phyloP scores from a whole-genome alignment of 2,113 vertebrate species.

The Chauna torquata region DNA sequence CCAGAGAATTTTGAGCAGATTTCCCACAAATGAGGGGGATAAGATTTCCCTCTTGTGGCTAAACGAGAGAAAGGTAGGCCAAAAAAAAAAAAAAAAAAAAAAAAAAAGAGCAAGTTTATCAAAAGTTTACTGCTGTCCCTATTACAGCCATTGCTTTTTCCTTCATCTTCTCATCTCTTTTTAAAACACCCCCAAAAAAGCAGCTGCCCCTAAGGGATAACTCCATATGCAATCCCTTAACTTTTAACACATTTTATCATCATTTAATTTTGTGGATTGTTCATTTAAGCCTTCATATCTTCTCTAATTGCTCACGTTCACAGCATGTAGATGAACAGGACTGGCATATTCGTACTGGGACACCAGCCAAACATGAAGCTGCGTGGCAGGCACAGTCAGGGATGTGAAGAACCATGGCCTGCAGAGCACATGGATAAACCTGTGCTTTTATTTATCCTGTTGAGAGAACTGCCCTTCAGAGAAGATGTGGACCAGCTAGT shows the following conservation, averaged over 20 bases:
- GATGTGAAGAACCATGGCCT: neutral
- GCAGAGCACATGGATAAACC: neutral
- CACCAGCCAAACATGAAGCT: neutral
- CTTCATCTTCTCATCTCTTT: neutral
- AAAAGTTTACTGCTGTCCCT: neutral
- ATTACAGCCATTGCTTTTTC: neutral
- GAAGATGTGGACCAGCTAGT: neutral
- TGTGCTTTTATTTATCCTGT: neutral
- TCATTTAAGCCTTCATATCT: neutral
- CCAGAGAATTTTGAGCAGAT: neutral
- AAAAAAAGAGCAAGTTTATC: too few species aligned
- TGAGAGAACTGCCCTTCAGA: neutral
- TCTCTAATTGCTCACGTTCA: neutral
- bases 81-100: neutral
- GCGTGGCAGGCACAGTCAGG: neutral
- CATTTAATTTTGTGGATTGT: neutral
- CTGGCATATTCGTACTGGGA: neutral
- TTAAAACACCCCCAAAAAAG: neutral
- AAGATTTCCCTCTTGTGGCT: constrained; percentile 5
- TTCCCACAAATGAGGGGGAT: neutral
- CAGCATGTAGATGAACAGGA: neutral
- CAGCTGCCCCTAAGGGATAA: neutral
- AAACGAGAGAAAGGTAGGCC: neutral
- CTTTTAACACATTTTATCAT: neutral
- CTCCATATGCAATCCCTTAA: neutral